Base-by-base conservation (phyloP, 2,113 vertebrate genomes). In the Brienomyrus brachyistius region DNA sequence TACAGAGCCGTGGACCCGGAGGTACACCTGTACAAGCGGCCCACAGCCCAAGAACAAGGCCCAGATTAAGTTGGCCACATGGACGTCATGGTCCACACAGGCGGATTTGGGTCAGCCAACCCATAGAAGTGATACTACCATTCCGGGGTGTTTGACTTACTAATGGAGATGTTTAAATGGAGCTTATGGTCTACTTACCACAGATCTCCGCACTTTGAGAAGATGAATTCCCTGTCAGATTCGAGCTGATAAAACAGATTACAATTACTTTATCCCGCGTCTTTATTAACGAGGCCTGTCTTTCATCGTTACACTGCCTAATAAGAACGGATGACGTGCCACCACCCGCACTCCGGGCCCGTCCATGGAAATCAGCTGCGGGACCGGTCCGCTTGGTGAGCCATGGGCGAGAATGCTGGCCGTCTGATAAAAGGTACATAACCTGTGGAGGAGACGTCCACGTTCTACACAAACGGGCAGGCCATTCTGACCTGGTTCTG, bases 231-330 rank as follows among this genome's bases (percentile, higher is more conserved):
- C 94, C 94, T 95, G 95, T 96, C 96, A 96, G 93, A 91, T 92
- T 95, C 94, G 93, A 95, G 95, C 96, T 96, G 95, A 96, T 96
- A 95, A 96, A 96, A 96, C 95, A 96, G 94, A 96, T 96, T 95
- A 96, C 95, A 96, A 95, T 96, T 96, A 96, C 96, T 96, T 95
- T 94, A 95, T 93, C 95, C 95, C 92, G 93, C 94, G 91, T 95
- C 94, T 95, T 96, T 95, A 96, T 96, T 96, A 96, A 96, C 95
- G 95, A 95, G 95, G 91, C 94, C 95, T 96, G 95, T 96, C 96
- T 95, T 95, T 96, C 95, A 96, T 94, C 93, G 94, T 96, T 96
- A 96, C 94, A 93, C 94, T 92, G 91, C 91, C 93, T 96, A 96
- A 96, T 95, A 95, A 95, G 95, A 96, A 96, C 95, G 94, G 95